Evolutionary conservation across 2,888 invertebrate genomes (phyloP).

Genomic region (Pocota personata): DNA sequence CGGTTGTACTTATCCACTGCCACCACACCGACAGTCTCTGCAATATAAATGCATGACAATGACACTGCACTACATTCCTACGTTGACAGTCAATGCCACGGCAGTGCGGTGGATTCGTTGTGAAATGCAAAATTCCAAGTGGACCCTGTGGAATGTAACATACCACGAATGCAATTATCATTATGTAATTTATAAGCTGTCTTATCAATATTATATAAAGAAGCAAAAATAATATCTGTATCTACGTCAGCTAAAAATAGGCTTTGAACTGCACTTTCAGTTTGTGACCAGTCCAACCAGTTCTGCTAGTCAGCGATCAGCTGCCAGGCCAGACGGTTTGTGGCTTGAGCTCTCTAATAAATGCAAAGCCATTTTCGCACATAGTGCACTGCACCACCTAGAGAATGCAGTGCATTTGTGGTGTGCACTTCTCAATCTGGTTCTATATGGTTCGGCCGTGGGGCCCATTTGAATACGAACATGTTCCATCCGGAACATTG

Average conservation of each 20-base stretch:
- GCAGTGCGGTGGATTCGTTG: conserved; percentile 11
- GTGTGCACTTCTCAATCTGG: conserved; percentile 34
- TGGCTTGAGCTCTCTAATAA: conserved; percentile 20
- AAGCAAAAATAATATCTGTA: conserved; percentile 24
- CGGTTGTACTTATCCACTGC: conserved; percentile 19
- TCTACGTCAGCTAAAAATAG: conserved; percentile 49
- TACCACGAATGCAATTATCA: conserved; percentile 45
- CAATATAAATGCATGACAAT: conserved; percentile 53
- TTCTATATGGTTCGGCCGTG: conserved; percentile 48
- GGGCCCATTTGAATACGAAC: conserved; percentile 65
- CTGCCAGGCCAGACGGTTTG: conserved; percentile 42
- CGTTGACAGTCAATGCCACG: conserved; percentile 56
- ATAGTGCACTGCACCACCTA: conserved; percentile 1
- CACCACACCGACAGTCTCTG: conserved; percentile 10
- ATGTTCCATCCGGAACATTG: conserved; percentile 55
- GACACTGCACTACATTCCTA: conserved; percentile 62
- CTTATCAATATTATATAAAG: conserved; percentile 69
- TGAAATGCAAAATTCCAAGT: conserved; percentile 17
- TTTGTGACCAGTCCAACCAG: conserved; percentile 33
- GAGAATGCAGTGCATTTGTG: not conserved
- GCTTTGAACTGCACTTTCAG: conserved; percentile 34
- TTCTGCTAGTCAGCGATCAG: conserved; percentile 52
- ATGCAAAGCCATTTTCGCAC: conserved; percentile 45
- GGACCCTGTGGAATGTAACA: not conserved
- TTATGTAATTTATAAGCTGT: conserved; percentile 68